phyloP scores from a whole-genome alignment of 2,888 invertebrate species.

The Ectemnius continuus region DNA sequence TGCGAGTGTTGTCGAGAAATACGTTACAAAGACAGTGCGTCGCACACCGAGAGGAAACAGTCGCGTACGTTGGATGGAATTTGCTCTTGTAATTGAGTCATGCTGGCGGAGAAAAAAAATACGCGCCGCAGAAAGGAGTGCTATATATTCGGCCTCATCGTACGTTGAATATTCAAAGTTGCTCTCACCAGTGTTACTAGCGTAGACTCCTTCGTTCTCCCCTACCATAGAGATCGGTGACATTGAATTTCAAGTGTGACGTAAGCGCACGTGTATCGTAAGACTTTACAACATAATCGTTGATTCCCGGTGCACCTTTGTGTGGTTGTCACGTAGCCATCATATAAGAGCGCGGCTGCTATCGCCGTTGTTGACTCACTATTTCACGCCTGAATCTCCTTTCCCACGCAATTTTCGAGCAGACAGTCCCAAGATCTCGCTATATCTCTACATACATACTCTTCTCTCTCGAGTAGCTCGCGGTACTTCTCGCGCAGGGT shows the following conservation, averaged over 20 bases:
- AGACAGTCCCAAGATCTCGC: no score
- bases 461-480: no score
- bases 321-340: background rate
- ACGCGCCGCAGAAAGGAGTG: conserved; percentile 5
- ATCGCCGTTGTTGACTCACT: no score
- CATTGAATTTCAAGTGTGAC: conserved; percentile 38
- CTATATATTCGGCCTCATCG: background rate
- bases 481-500: no score
- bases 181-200: conserved; percentile 22
- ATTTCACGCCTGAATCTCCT: no score
- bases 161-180: background rate
- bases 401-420: no score
- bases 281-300: conserved; percentile 7
- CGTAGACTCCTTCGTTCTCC: conserved; percentile 18
- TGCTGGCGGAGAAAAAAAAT: conserved; percentile 16
- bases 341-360: no score
- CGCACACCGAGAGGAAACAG: background rate
- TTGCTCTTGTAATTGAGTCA: background rate
- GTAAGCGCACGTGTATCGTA: conserved; percentile 24
- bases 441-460: no score
- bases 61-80: background rate
- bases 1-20: background rate
- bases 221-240: background rate
- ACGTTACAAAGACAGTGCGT: background rate
- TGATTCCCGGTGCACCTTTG: background rate